Evolutionary conservation across 2,113 vertebrate genomes (phyloP).

Genomic region (Herpailurus yagouaroundi): DNA sequence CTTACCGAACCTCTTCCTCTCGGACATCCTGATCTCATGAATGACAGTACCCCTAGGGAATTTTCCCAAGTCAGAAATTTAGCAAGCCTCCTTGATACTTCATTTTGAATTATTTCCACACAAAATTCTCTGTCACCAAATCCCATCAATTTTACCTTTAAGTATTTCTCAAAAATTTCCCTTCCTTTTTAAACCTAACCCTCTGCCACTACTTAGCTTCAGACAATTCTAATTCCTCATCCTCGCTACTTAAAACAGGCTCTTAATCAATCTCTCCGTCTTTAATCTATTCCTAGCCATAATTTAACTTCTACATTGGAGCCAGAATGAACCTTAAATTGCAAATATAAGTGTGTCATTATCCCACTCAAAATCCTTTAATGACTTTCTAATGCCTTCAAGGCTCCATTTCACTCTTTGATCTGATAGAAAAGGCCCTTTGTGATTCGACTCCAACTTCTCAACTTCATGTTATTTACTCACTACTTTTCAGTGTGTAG

Average conservation of each 20-base stretch:
- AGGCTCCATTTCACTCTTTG: background rate
- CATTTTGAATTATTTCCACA: background rate
- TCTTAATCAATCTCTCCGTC: background rate
- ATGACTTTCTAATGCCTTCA: background rate
- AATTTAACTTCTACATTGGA: background rate
- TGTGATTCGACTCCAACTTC: background rate
- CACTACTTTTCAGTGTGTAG: background rate
- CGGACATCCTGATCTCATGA: background rate
- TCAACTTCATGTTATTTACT: background rate
- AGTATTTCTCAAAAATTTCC: background rate
- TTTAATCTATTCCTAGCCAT: background rate
- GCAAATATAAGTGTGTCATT: background rate
- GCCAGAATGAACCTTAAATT: background rate
- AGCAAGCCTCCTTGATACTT: background rate
- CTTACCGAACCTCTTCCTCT: background rate
- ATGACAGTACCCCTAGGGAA: background rate
- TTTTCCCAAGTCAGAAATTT: background rate
- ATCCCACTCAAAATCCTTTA: background rate
- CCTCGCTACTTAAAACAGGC: background rate
- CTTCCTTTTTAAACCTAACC: background rate
- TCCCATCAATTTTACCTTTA: background rate
- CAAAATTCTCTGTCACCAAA: background rate
- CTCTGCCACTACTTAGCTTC: background rate
- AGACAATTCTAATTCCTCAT: background rate
- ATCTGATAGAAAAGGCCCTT: background rate